phyloP scores from a whole-genome alignment of 2,797 vertebrate species.

The Anguilla pacifica region DNA sequence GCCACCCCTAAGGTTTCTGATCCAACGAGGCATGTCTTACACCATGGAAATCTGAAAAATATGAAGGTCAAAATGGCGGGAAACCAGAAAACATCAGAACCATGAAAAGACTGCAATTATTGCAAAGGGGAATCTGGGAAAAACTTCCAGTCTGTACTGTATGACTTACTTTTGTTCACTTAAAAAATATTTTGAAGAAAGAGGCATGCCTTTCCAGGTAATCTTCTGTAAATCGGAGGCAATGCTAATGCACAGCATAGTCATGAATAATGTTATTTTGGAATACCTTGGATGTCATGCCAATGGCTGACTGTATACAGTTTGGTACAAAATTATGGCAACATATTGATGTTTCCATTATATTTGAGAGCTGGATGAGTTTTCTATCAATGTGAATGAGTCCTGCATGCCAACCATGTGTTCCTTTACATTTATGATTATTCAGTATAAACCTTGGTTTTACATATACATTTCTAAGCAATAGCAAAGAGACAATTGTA shows the following conservation, averaged over 20 bases:
- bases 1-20: not conserved
- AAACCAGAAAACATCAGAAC: conserved; percentile 2
- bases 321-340: not conserved
- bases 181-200: not conserved
- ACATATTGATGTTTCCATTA: not conserved
- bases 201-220: not conserved
- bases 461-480: not conserved
- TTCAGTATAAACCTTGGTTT: not conserved
- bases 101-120: not conserved
- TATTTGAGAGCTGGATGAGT: not conserved
- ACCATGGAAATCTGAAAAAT: not conserved
- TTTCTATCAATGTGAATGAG: not conserved
- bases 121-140: not conserved
- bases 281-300: not conserved
- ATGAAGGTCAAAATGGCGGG: not conserved
- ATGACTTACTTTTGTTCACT: not conserved
- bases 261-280: conserved; percentile 2
- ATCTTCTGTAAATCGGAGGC: not conserved
- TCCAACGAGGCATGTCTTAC: not conserved
- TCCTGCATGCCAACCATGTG: not conserved
- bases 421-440: not conserved
- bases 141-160: not conserved
- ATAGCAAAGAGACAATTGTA: not conserved
- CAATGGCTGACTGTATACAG: not conserved
- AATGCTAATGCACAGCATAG: not conserved